Conservation (phyloP, 2,113 vertebrate species). For the Pluvianellus socialis region DNA sequence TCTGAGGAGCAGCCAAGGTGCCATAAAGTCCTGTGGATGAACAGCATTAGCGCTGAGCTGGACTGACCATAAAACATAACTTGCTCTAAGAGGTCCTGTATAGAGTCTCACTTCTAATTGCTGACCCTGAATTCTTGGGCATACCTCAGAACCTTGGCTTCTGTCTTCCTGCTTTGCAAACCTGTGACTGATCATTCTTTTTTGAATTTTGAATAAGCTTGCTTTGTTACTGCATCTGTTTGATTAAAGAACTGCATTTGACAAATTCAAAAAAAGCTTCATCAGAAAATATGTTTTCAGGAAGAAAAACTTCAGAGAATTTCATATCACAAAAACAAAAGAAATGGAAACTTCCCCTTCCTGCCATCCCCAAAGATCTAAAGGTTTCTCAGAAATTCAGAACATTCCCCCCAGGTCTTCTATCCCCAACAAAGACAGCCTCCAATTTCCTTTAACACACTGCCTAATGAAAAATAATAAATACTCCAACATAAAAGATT, state of each 20-base stretch:
- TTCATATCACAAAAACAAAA: background rate
- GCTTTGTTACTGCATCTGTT: background rate
- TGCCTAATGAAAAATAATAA: constrained; percentile 31
- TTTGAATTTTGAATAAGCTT: background rate
- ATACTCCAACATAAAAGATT: constrained; percentile 16
- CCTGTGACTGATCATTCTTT: background rate
- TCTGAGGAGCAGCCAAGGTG: background rate
- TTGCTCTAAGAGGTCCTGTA: background rate
- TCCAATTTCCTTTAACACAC: constrained; percentile 25
- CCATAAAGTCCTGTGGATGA: background rate
- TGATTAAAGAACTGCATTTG: background rate
- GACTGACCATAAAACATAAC: background rate
- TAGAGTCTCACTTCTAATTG: background rate
- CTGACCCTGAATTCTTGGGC: background rate
- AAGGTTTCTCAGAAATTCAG: constrained; percentile 24
- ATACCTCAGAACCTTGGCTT: background rate
- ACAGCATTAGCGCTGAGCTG: background rate
- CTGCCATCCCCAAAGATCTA: background rate
- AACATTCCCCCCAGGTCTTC: background rate
- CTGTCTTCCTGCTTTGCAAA: background rate
- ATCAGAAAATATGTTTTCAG: background rate
- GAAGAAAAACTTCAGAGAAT: background rate
- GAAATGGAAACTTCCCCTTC: background rate
- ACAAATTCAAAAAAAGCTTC: background rate
- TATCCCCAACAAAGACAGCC: background rate